Evolutionary conservation across 64 coral and sea anemone species (phyloP), one percentile per base, ranked within the genome.

Genomic region (Dendronephthya gigantea): DNA sequence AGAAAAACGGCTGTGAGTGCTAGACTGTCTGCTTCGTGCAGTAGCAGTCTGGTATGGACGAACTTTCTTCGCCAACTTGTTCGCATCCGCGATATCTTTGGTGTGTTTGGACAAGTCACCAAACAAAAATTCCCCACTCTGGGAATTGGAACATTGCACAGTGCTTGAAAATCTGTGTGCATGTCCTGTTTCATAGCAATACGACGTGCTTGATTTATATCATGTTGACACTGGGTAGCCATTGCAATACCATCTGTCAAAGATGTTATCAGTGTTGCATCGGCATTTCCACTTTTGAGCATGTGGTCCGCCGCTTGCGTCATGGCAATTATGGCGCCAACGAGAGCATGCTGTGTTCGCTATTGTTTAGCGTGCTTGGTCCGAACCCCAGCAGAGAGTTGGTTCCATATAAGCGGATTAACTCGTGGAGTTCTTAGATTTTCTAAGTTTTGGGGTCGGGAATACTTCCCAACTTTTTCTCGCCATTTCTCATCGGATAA

Each of bases 341-440:
- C 38, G 1, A 89, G 43, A 8, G 81, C 37, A 83, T 84, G 83
- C 41, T 89, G 88, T 31, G 51, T 83, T 66, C 84, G 69, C 47
- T 89, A 82, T 25, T 52, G 45, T 41, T 89, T 89, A n/a, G 82
- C 83, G 36, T 89, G 82, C 34, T 48, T 82, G 1, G 86, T 88
- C 69, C 48, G 9, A 22, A 50, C 31, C 83, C 41, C 33, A 13
- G 87, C 17, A 17, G 87, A 39, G 12, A 83, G 84, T 35, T 90
- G 82, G 37, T 74, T 49, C 88, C 82, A 90, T 16, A 89, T 89
- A 5, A 89, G 52, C 10, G 22, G 86, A 51, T 81, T 88, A 35
- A 88, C 68, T 50, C 72, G 86, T 49, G 25, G 47, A 22, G 86
- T 88, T 48, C 70, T 88, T 31, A 88, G 45, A n/a, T 45, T 45